A percentile compares a stretch with the other conserved stretches of the same genome.
phyloP scores from a whole-genome alignment of 2,113 vertebrate genomes.

The Neoarius graeffei region DNA sequence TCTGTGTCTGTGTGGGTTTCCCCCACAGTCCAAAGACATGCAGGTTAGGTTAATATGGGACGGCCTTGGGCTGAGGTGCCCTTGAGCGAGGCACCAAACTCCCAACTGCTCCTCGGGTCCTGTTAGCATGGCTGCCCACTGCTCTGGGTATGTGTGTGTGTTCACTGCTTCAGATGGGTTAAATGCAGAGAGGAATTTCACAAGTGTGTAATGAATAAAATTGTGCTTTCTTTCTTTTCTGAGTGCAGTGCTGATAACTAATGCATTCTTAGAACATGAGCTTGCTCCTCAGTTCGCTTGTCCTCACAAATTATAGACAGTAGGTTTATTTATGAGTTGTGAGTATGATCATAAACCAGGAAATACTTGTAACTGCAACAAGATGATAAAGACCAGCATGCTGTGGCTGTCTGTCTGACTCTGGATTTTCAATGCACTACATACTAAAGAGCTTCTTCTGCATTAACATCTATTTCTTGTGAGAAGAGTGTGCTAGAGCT shows the following conservation, averaged over 20 bases:
- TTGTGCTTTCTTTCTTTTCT: neutral
- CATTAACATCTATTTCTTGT: neutral
- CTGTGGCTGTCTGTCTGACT: neutral
- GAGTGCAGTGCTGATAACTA: neutral
- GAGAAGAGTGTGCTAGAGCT: neutral
- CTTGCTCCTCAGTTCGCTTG: neutral
- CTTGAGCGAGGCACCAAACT: too few species aligned
- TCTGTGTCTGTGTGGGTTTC: too few species aligned
- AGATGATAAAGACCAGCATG: neutral
- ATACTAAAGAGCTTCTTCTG: neutral
- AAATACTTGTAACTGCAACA: neutral
- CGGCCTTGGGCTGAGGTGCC: too few species aligned
- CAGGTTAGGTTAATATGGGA: too few species aligned
- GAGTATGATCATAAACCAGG: neutral
- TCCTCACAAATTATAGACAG: neutral
- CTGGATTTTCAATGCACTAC: neutral
- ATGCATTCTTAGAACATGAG: too few species aligned
- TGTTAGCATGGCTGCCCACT: too few species aligned
- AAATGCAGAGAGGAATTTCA: too few species aligned
- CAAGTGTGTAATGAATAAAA: too few species aligned
- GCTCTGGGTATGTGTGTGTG: too few species aligned
- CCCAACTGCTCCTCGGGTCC: too few species aligned
- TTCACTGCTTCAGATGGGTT: too few species aligned
- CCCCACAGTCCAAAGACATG: too few species aligned
- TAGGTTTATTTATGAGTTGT: neutral